Conservation (phyloP, 2,797 vertebrate genomes). For the Pagetopsis macropterus region DNA sequence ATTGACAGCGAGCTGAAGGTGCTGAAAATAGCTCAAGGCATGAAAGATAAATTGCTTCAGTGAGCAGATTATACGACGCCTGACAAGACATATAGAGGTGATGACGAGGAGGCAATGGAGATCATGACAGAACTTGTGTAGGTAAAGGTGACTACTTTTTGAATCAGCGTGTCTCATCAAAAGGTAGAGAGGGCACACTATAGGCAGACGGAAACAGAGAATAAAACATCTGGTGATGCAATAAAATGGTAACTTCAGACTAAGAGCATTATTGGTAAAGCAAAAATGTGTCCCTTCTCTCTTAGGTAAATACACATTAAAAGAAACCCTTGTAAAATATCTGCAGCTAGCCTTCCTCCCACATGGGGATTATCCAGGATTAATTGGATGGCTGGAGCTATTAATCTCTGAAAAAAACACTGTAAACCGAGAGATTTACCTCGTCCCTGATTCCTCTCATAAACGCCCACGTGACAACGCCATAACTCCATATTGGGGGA, state of each 20-base stretch:
- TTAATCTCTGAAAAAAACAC: conserved; percentile 72
- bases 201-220: neutral
- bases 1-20: neutral
- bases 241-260: conserved; percentile 10
- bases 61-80: neutral
- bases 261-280: neutral
- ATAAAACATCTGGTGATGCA: neutral
- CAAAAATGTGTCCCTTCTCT: conserved; percentile 9
- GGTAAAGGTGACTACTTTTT: conserved; percentile 23
- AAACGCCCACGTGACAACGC: conserved; percentile 58
- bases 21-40: neutral
- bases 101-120: neutral
- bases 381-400: conserved; percentile 66
- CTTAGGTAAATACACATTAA: conserved; percentile 48
- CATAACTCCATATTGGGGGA: conserved; percentile 43
- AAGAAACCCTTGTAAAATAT: conserved; percentile 45
- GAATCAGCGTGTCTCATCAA: conserved; percentile 27
- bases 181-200: neutral
- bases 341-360: conserved; percentile 25
- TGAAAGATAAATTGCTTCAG: conserved; percentile 1
- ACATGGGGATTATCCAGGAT: conserved; percentile 72
- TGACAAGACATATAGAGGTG: neutral
- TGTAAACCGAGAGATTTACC: conserved; percentile 71
- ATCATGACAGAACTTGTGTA: conserved; percentile 17
- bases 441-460: conserved; percentile 60